phyloP scores from a whole-genome alignment of 2,113 vertebrate species.

The Pseudorhombus dupliciocellatus region DNA sequence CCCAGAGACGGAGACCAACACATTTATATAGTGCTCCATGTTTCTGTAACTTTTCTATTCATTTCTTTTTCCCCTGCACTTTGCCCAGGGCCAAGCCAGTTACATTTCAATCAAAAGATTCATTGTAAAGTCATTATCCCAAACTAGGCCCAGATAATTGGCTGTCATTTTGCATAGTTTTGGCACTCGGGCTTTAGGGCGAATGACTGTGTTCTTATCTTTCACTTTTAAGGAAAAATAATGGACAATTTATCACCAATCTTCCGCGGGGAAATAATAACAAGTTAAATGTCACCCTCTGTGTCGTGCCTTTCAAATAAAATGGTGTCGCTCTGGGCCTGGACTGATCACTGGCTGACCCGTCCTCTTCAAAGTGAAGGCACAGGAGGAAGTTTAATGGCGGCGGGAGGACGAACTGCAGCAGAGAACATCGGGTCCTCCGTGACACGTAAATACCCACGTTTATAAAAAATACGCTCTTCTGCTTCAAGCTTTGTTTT shows the following conservation, averaged over 20 bases:
- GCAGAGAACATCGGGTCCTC: conserved; percentile 11
- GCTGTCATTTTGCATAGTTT: conserved; percentile 91
- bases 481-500: not conserved
- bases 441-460: conserved; percentile 5
- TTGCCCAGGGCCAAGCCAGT: conserved; percentile 87
- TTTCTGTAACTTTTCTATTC: conserved; percentile 83
- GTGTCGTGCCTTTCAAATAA: conserved; percentile 74
- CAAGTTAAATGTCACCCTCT: conserved; percentile 85
- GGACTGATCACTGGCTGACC: conserved; percentile 63
- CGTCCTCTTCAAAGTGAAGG: conserved; percentile 56
- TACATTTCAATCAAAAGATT: conserved; percentile 88
- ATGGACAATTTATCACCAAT: conserved; percentile 93
- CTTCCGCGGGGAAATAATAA: conserved; percentile 84
- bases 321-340: conserved; percentile 67
- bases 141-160: conserved; percentile 85
- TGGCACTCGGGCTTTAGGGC: conserved; percentile 84
- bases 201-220: conserved; percentile 90
- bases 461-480: not conserved
- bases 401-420: not conserved
- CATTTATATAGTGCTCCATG: conserved; percentile 83
- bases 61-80: conserved; percentile 55
- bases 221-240: conserved; percentile 87
- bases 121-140: conserved; percentile 82
- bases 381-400: conserved; percentile 12
- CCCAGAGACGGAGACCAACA: conserved; percentile 25